Evolutionary conservation across 2,797 vertebrate species (phyloP).

Genomic region (Sebastes oblongus): DNA sequence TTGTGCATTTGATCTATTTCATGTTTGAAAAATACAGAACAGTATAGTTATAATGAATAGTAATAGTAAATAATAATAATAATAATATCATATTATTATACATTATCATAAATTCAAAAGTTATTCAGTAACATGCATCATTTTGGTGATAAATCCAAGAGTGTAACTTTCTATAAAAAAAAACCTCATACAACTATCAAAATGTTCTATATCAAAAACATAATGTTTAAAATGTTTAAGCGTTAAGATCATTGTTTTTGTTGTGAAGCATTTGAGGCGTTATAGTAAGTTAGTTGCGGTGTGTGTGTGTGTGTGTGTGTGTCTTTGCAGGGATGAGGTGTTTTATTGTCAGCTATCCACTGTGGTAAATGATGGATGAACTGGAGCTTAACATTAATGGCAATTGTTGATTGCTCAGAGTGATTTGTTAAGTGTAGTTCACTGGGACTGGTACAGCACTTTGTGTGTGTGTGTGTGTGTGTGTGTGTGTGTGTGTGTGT

Average conservation of each 20-base stretch:
- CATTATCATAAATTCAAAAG: background rate
- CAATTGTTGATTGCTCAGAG: conserved; percentile 42
- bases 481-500: conserved; percentile 12
- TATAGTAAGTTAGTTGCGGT: background rate
- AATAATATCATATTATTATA: background rate
- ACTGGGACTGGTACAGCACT: conserved; percentile 15
- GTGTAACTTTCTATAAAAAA: background rate
- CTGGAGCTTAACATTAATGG: conserved; percentile 6
- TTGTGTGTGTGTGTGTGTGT: conserved; percentile 23
- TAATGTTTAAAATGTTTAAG: background rate
- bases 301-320: background rate
- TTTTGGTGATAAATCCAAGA: background rate
- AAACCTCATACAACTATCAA: background rate
- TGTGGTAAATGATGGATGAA: conserved; percentile 18
- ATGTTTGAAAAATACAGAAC: background rate
- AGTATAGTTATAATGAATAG: background rate
- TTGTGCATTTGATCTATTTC: background rate
- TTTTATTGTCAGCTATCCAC: conserved; percentile 22
- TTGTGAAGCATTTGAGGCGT: background rate
- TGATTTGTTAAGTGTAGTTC: conserved; percentile 27
- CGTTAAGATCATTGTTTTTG: background rate
- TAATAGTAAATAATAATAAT: too few relatives aligned
- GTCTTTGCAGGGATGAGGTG: background rate
- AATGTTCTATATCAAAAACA: background rate
- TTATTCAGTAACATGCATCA: background rate